phyloP scores from a whole-genome alignment of 2,888 invertebrate species.

The Epistrophe grossulariae region DNA sequence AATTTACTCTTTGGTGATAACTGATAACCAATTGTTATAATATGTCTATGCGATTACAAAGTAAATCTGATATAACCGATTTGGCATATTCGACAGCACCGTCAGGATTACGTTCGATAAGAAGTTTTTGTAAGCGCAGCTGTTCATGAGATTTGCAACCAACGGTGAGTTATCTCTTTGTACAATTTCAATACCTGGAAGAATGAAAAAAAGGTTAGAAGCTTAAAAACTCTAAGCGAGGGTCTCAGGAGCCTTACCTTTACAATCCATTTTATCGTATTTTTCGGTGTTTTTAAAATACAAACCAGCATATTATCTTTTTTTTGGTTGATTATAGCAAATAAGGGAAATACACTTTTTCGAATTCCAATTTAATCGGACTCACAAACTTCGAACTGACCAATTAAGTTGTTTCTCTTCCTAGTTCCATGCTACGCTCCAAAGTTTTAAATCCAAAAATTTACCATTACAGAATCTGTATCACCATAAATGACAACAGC shows the following conservation, averaged over 20 bases:
- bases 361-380: conserved; percentile 99
- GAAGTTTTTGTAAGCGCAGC: no score
- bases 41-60: no score
- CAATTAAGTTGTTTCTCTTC: conserved; percentile 95
- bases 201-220: background rate
- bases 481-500: conserved; percentile 99
- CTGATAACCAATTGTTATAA: no score
- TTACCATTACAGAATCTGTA: conserved; percentile 99
- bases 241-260: conserved; percentile 85
- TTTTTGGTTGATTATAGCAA: conserved; percentile 99
- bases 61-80: no score
- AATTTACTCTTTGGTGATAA: conserved; percentile 96
- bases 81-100: no score
- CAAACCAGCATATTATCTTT: conserved; percentile 97
- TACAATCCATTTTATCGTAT: conserved; percentile 99
- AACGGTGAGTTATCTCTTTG: no score
- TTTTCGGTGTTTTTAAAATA: conserved; percentile 96
- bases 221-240: background rate
- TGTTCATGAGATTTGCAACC: no score
- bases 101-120: no score
- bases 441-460: conserved; percentile 97
- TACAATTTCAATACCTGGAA: conserved; percentile 93
- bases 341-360: conserved; percentile 99
- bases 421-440: conserved; percentile 96
- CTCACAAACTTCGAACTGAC: conserved; percentile 96